Evolutionary conservation across 2,888 invertebrate genomes (phyloP).

Genomic region (Epinotia demarniana): DNA sequence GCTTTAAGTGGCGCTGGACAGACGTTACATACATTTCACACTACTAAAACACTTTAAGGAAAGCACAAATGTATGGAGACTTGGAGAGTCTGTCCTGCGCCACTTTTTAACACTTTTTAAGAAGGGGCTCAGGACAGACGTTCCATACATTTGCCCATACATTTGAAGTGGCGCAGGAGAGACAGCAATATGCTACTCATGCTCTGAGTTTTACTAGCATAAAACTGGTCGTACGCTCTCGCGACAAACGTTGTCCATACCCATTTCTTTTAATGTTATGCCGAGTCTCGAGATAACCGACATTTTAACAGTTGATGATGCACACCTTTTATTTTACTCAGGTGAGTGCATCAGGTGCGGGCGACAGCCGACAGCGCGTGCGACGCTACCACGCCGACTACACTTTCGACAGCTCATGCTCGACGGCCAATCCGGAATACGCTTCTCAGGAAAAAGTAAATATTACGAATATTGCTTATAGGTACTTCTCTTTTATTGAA

Average conservation of each 20-base stretch:
- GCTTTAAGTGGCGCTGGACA: too few relatives aligned
- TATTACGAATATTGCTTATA: neutral
- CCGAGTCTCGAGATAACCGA: neutral
- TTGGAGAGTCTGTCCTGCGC: too few relatives aligned
- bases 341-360: conserved; percentile 87
- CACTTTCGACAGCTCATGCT: conserved; percentile 85
- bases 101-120: too few relatives aligned
- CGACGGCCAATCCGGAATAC: conserved; percentile 75
- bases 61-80: too few relatives aligned
- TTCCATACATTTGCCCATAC: too few relatives aligned
- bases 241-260: too few relatives aligned
- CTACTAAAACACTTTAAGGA: too few relatives aligned
- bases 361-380: conserved; percentile 87
- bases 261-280: neutral
- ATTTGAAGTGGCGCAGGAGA: too few relatives aligned
- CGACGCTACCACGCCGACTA: conserved; percentile 87
- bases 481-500: too few relatives aligned
- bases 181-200: too few relatives aligned
- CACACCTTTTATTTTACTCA: conserved; percentile 53
- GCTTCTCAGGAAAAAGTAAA: conserved; percentile 81
- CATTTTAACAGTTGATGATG: neutral
- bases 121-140: too few relatives aligned
- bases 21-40: too few relatives aligned
- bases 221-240: neutral
- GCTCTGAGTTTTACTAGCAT: neutral